Base-by-base conservation (phyloP, 2,797 vertebrate genomes). In the Hydrolagus colliei region DNA sequence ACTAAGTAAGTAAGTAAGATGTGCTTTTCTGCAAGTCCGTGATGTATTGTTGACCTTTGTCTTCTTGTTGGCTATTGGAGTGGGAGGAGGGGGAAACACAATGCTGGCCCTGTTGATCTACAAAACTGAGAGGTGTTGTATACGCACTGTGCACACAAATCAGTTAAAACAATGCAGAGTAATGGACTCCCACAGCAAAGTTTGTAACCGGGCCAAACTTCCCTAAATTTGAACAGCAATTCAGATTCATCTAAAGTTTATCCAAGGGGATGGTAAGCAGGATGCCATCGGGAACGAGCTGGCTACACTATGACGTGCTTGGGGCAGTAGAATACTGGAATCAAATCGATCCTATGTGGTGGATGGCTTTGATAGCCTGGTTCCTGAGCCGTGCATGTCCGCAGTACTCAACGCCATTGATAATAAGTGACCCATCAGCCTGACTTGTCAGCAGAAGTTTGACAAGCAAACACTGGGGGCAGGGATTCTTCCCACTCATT, bases 221-320 rank as follows among this genome's bases (percentile, higher is more conserved):
- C 87, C 6, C 41, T 67, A 59, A 6, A 52, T 52, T 52, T 87
- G 86, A 87, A n/a, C 22, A 22, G 20, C 20, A 87, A 61, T 14
- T 87, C 89, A 87, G 32, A 87, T 73, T 72, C 88, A 16, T 52
- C 3, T 52, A 52, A 52, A 52, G 41, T 52, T 52, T 52, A 52
- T 52, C 41, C 6, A 52, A 52, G 6, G 41, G 41, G 41, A 6
- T 52, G 41, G 41, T 52, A 52, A 52, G 41, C 41, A 6, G 41
- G 41, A 0, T 52, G 41, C 41, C 41, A 3, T 52, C 41, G 41
- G 41, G 41, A 52, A 52, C 5, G 41, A 52, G 41, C 41, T 52
- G 41, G 41, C 41, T 52, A 2, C 41, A 52, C 41, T 2, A 5
- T 52, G 41, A 52, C 41, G 41, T 52, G 41, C 41, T 6, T 52